Percentiles rank a stretch among this genome's conserved stretches.
Evolutionary conservation across 2,113 vertebrate genomes (phyloP).

Genomic region (Gadus macrocephalus): DNA sequence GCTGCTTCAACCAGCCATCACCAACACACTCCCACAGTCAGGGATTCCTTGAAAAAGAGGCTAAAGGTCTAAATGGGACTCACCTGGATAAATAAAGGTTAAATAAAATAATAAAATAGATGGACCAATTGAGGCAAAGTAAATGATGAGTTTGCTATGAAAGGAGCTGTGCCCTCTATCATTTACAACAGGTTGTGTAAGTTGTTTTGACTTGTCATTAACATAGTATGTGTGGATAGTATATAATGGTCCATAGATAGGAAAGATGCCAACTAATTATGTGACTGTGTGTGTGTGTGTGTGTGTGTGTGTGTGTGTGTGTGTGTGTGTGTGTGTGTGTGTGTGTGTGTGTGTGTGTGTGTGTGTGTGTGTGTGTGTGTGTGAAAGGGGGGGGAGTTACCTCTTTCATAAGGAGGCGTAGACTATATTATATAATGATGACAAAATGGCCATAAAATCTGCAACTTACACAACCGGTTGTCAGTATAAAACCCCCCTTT

Average conservation of each 20-base stretch:
- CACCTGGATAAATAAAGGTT: no score
- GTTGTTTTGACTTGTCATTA: not conserved
- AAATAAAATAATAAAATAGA: no score
- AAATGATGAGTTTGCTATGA: no score
- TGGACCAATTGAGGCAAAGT: no score
- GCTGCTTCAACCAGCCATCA: no score
- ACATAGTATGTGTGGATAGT: not conserved
- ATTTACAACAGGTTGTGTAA: no score
- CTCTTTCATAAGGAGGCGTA: not conserved
- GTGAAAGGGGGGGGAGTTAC: no score
- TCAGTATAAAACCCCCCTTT: not conserved
- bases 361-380: no score
- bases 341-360: not conserved
- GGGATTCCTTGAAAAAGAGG: no score
- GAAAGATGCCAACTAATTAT: not conserved
- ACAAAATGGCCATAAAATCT: conserved; percentile 24
- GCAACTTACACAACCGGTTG: conserved; percentile 31
- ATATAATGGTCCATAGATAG: not conserved
- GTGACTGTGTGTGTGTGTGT: not conserved
- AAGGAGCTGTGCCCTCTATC: no score
- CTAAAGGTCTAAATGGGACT: no score
- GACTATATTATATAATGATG: conserved; percentile 27
- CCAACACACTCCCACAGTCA: no score
- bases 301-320: not conserved
- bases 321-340: not conserved